These are phyloP conservation scores for Griposia aprilina DNA, from an alignment of 2,888 invertebrate species.

Conservation along the genomic window DNA sequence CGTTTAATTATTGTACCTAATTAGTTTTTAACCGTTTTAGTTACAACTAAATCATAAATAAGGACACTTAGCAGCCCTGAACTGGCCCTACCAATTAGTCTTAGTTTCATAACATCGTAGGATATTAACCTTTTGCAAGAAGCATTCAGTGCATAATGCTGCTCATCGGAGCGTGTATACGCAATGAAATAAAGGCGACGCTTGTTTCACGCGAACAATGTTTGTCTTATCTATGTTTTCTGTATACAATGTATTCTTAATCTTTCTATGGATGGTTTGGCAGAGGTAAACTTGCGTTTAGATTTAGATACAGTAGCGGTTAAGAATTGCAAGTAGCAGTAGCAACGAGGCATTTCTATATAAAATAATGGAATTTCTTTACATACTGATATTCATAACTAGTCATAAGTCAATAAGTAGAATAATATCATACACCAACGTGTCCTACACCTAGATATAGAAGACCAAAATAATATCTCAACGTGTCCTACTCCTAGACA, in stretches of 20 bases:
- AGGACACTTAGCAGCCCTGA: constrained; percentile 2
- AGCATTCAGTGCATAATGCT: constrained; percentile 47
- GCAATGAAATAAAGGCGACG: constrained; percentile 57
- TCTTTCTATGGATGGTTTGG: constrained; percentile 23
- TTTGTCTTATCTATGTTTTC: constrained; percentile 31
- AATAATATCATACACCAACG: not conserved
- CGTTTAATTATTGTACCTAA: not conserved
- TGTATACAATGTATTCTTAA: constrained; percentile 22
- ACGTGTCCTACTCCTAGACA: too few relatives aligned
- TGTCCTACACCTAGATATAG: too few relatives aligned
- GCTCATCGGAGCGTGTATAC: constrained; percentile 60
- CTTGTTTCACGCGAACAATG: constrained; percentile 47
- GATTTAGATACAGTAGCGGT: not conserved
- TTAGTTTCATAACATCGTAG: constrained; percentile 56
- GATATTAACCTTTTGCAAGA: constrained; percentile 66
- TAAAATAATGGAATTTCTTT: not conserved
- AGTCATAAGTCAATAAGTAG: not conserved
- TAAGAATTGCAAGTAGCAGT: not conserved
- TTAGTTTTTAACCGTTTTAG: not conserved
- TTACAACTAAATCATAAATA: not conserved
- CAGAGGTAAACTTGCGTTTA: not conserved
- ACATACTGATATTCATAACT: not conserved
- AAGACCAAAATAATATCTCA: too few relatives aligned
- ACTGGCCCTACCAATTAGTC: constrained; percentile 18
- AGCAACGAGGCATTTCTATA: not conserved